A percentile compares a stretch with the other conserved stretches of the same genome.
phyloP scores from a whole-genome alignment of 2,888 invertebrate species.

The Synergus japonicus region DNA sequence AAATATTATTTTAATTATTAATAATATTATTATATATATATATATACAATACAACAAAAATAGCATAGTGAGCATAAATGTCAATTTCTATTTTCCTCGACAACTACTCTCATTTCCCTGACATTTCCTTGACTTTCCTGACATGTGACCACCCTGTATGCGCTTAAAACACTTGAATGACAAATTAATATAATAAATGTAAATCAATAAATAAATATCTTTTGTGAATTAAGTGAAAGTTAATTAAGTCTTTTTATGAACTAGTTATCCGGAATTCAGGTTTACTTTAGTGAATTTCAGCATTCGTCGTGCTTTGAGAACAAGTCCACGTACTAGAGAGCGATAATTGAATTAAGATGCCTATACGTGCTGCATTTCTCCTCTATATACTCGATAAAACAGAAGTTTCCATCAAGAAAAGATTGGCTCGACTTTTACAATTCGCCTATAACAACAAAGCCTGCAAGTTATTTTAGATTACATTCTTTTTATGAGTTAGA shows the following conservation, averaged over 20 bases:
- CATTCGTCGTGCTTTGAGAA: conserved; percentile 4
- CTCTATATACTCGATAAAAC: conserved; percentile 4
- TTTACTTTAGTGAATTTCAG: conserved; percentile 14
- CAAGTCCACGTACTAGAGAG: conserved; percentile 17
- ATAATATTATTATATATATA: no score
- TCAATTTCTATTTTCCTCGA: no score
- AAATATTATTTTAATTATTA: no score
- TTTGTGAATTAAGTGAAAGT: conserved; percentile 22
- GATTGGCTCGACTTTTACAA: conserved; percentile 2
- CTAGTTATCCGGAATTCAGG: background rate
- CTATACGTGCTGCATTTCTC: conserved; percentile 22
- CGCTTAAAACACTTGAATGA: no score
- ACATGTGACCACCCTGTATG: no score
- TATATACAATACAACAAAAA: no score
- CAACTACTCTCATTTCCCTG: no score
- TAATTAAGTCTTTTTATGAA: conserved; percentile 4
- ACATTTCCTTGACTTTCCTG: no score
- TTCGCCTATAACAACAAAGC: background rate
- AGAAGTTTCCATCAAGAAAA: conserved; percentile 20
- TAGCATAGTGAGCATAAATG: no score
- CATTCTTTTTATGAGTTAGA: background rate
- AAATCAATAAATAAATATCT: background rate
- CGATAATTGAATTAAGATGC: conserved; percentile 27
- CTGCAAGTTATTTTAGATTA: background rate
- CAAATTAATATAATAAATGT: no score